phyloP scores from a whole-genome alignment of 2,113 vertebrate genomes.

The Eulemur macaco region DNA sequence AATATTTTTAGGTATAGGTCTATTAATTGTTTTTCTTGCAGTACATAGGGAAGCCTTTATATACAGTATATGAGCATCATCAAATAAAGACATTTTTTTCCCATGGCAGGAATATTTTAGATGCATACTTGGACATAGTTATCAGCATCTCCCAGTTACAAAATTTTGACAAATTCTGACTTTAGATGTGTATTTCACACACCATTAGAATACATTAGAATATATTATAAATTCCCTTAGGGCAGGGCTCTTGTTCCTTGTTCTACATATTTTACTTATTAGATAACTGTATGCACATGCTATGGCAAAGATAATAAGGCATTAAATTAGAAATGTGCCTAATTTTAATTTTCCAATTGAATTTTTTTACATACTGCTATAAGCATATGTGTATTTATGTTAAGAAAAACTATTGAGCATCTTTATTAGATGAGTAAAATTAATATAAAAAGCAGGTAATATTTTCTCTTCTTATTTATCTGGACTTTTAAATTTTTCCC shows the following conservation, averaged over 20 bases:
- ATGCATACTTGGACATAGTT: conserved; percentile 54
- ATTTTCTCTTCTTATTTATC: conserved; percentile 32
- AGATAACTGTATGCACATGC: conserved; percentile 67
- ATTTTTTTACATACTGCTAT: conserved; percentile 65
- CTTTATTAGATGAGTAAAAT: conserved; percentile 52
- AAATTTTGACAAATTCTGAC: conserved; percentile 79
- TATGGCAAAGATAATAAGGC: conserved; percentile 77
- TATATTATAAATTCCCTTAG: conserved; percentile 77
- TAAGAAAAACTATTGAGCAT: conserved; percentile 32
- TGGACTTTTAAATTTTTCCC: background rate
- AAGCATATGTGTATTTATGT: conserved; percentile 69
- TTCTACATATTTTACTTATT: conserved; percentile 79
- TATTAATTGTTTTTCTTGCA: conserved; percentile 47
- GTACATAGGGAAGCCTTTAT: conserved; percentile 44
- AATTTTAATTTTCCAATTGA: conserved; percentile 77
- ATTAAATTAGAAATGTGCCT: conserved; percentile 75
- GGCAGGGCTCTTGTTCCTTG: conserved; percentile 63
- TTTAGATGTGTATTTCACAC: conserved; percentile 80
- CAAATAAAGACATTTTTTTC: conserved; percentile 63
- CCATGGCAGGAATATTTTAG: conserved; percentile 66
- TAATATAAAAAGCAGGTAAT: conserved; percentile 14
- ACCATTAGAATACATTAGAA: conserved; percentile 81
- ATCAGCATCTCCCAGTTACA: conserved; percentile 73
- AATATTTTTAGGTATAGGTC: conserved; percentile 8
- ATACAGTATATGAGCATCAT: background rate